Evolutionary conservation across 1,140 invertebrate genomes (phyloP), one percentile per base, ranked within the genome.

Genomic region (Nebria ingens): DNA sequence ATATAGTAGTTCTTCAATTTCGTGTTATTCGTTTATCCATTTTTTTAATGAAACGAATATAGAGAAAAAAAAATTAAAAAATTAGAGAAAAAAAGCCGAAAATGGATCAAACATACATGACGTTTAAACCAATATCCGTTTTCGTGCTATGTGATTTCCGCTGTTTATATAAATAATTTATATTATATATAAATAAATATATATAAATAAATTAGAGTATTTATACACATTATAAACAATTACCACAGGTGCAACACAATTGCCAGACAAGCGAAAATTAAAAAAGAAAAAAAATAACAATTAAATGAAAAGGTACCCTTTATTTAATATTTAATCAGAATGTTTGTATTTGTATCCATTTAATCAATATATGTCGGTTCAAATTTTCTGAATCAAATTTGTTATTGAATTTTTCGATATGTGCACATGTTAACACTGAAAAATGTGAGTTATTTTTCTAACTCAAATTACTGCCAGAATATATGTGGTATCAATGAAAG

Each of bases 331-430:
- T 58, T 59, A 58, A 56, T 64, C 59, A 61, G 55, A 59, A 62
- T 62, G 61, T 62, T 63, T 64, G 62, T 62, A 64, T 58, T 59
- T 58, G 58, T 62, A 62, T 59, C 56, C 55, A 55, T 63, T 61
- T 61, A 61, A 56, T 57, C 56, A 62, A 64, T 60, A 63, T 64
- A 63, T 67, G 63, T 63, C 61, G 60, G 60, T 63, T 63, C 61
- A 55, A 62, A 62, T 65, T 66, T 65, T 66, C 62, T 58, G 60
- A 66, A 65, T 65, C 60, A 62, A 68, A 64, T 61, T 67, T 65
- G 62, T 65, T 67, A 66, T 65, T 65, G 56, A 58, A 54, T 59
- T 58, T 60, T 59, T 60, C 58, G 64, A 65, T 61, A 61, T 62
- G 60, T 45, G 40, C 40, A 45, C 40, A 45, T 45, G 40, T 17